Evolutionary conservation across 2,113 vertebrate genomes (phyloP), one percentile per base, ranked within the genome.

Genomic region (Eulemur macaco): DNA sequence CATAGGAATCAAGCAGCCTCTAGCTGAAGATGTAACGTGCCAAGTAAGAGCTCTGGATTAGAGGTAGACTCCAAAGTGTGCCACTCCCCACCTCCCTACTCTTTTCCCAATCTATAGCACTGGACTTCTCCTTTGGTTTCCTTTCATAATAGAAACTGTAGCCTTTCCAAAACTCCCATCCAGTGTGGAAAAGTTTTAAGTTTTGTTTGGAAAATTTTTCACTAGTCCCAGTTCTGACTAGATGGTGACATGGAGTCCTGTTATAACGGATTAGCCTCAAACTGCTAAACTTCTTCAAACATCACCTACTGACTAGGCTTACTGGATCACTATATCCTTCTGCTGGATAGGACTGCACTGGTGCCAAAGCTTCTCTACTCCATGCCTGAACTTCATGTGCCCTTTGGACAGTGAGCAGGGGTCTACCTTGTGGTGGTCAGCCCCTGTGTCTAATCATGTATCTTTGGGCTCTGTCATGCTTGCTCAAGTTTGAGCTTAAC

Each of bases 381-480:
- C 64, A 58, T 76, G 45, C 60, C 69, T 92, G 91, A 96, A 89
- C 93, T 96, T 77, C 52, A 15, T 68, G 31, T 64, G n/a, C 84
- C 64, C 94, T 95, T 76, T 94, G 81, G 66, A 88, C 71, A 52
- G 54, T 90, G 54, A 94, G 76, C n/a, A 95, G 52, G 93, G 89
- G 89, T 73, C 37, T 56, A 23, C 39, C n/a, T 54, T 69, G 20
- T 23, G 52, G 37, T 37, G 20, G 68, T 84, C 77, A 50, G 39
- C 76, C 69, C 85, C 90, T 77, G 66, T 63, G 54, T 86, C 42
- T 97, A 68, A 82, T 80, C 89, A n/a, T 68, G 64, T 87, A 92
- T 96, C 54, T 78, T 92, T 84, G 81, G 54, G 81, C 83, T 93
- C 45, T 63, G 37, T 82, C 68, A n/a, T 60, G 20, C 42, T 91